Conservation (phyloP, 92 coral and sea anemone genomes). For the Actinernus sp. region DNA sequence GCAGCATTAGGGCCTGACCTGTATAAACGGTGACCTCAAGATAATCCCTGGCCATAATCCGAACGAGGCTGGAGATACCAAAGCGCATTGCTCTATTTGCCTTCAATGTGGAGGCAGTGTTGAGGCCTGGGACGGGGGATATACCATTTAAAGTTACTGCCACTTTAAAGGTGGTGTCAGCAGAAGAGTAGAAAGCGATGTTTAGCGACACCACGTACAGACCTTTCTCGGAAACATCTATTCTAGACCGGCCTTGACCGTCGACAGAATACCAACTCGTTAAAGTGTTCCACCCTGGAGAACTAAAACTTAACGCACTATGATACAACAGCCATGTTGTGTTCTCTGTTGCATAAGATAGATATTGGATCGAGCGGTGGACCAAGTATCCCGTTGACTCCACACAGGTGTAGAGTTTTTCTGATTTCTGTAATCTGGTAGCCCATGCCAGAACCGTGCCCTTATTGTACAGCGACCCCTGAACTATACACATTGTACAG, state of each 20-base stretch:
- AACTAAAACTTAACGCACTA: neutral
- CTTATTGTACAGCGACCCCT: slow-evolving; percentile 1
- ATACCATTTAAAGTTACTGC: slow-evolving; percentile 16
- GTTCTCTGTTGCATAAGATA: slow-evolving; percentile 4
- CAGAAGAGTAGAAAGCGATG: slow-evolving; percentile 3
- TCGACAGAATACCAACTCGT: slow-evolving; percentile 16
- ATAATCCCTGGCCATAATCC: slow-evolving; percentile 13
- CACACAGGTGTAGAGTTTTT: slow-evolving; percentile 20
- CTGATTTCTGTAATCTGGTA: neutral
- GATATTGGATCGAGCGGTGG: slow-evolving; percentile 44
- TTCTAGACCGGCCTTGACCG: neutral
- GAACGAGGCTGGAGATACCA: slow-evolving; percentile 44
- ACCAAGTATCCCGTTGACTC: neutral
- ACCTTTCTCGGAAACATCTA: slow-evolving; percentile 17
- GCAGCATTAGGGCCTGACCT: too few species aligned
- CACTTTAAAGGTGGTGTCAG: slow-evolving; percentile 1
- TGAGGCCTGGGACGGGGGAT: slow-evolving; percentile 8
- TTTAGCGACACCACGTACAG: slow-evolving; percentile 44
- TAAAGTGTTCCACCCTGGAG: slow-evolving; percentile 27
- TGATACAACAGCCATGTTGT: slow-evolving; percentile 29
- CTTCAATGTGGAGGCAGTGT: slow-evolving; percentile 2
- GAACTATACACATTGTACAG: slow-evolving; percentile 29
- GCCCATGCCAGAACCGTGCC: neutral
- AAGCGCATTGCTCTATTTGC: slow-evolving; percentile 12
- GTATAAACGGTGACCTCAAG: slow-evolving; percentile 26